Percentiles rank a stretch among this genome's conserved stretches.
Conservation (phyloP, 92 coral and sea anemone genomes). For the Epizoanthus illoricatus region DNA sequence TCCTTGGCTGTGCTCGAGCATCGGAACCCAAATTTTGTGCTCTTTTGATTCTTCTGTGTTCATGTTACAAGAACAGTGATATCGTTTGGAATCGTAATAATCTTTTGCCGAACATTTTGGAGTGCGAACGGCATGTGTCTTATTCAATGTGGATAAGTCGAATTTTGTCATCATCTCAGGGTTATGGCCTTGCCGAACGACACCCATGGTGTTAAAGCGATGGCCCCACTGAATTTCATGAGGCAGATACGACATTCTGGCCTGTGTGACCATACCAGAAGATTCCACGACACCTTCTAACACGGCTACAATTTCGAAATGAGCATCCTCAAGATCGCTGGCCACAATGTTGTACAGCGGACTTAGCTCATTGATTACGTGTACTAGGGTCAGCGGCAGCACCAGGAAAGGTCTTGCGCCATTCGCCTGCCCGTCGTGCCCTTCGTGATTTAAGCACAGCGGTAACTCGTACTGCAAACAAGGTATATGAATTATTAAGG, state of each 20-base stretch:
- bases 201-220: conserved; percentile 56
- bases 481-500: not conserved
- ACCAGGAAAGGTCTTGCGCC: conserved; percentile 75
- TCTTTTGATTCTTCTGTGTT: not conserved
- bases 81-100: conserved; percentile 11
- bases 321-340: conserved; percentile 58
- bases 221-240: conserved; percentile 90
- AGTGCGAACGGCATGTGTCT: conserved; percentile 44
- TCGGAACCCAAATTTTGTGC: conserved; percentile 14
- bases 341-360: conserved; percentile 83
- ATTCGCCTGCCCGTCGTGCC: conserved; percentile 55
- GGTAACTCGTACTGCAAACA: conserved; percentile 57
- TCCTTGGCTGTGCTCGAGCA: not conserved
- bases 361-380: conserved; percentile 81
- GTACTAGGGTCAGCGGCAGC: conserved; percentile 80
- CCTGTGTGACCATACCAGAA: conserved; percentile 93
- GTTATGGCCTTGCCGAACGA: conserved; percentile 32
- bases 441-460: conserved; percentile 57
- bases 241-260: conserved; percentile 81
- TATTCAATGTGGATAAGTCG: conserved; percentile 68
- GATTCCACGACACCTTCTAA: conserved; percentile 90
- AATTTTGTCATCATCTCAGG: conserved; percentile 37
- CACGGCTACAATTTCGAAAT: conserved; percentile 85
- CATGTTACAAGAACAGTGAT: not conserved
- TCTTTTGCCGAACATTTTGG: conserved; percentile 58